Percentiles rank a stretch among this genome's conserved stretches.
Evolutionary conservation across 2,888 invertebrate genomes (phyloP).

Genomic region (Mimachlamys varia): DNA sequence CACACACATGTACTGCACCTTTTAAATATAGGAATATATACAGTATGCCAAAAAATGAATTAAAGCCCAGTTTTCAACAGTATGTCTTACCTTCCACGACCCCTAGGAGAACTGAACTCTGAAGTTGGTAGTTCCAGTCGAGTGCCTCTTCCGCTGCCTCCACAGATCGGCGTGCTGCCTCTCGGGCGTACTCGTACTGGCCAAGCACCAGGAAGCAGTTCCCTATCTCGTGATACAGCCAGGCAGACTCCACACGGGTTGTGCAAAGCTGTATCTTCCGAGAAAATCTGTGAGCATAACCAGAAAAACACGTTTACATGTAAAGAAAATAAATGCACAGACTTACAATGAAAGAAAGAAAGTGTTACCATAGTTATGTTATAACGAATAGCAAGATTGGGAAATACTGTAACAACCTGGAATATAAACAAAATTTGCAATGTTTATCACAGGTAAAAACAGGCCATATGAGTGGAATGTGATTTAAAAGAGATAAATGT

Average conservation of each 20-base stretch:
- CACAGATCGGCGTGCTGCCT: slow-evolving; percentile 73
- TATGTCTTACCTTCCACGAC: slow-evolving; percentile 70
- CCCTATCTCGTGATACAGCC: slow-evolving; percentile 80
- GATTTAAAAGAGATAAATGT: too few species aligned
- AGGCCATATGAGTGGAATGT: not conserved
- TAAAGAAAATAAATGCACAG: too few species aligned
- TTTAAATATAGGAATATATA: too few species aligned
- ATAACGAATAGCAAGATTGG: too few species aligned
- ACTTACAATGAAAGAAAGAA: too few species aligned
- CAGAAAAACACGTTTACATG: not conserved
- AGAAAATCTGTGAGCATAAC: slow-evolving; percentile 57
- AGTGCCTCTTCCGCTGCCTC: slow-evolving; percentile 71
- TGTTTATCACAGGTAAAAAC: not conserved
- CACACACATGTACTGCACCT: too few species aligned
- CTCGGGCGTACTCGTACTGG: slow-evolving; percentile 68
- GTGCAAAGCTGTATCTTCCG: slow-evolving; percentile 65
- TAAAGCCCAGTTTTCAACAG: too few species aligned
- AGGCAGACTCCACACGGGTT: slow-evolving; percentile 64
- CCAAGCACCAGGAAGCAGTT: slow-evolving; percentile 80
- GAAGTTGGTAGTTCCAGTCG: slow-evolving; percentile 76
- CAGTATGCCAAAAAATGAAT: too few species aligned
- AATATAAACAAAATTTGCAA: not conserved
- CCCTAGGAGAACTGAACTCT: slow-evolving; percentile 75
- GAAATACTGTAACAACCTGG: not conserved
- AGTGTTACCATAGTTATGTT: too few species aligned